Conservation (phyloP, 2,888 invertebrate genomes). For the Hirtodrosophila trivittata region DNA sequence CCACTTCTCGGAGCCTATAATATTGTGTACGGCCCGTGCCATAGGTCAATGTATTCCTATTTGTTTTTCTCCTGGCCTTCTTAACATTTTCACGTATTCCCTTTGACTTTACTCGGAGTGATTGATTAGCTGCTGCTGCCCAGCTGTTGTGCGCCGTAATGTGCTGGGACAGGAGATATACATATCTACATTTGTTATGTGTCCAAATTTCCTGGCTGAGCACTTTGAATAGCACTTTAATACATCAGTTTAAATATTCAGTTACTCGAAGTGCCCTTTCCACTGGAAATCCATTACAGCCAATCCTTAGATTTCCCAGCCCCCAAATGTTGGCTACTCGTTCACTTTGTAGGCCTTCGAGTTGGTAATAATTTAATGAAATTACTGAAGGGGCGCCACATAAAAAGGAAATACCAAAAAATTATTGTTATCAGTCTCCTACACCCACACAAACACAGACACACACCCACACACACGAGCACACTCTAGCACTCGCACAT, state of each 20-base stretch:
- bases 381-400: slow-evolving; percentile 38
- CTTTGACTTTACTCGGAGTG: slow-evolving; percentile 32
- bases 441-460: slow-evolving; percentile 25
- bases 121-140: slow-evolving; percentile 56
- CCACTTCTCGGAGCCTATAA: slow-evolving; percentile 27
- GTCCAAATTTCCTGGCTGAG: background rate
- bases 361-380: slow-evolving; percentile 52
- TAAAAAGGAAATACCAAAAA: slow-evolving; percentile 42
- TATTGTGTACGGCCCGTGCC: slow-evolving; percentile 25
- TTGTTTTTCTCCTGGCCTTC: slow-evolving; percentile 18
- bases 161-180: background rate
- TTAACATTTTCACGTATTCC: background rate
- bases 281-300: background rate
- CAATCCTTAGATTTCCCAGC: background rate
- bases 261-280: no score
- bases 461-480: slow-evolving; percentile 1
- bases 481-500: background rate
- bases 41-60: slow-evolving; percentile 44
- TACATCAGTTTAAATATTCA: no score
- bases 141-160: slow-evolving; percentile 23
- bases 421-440: slow-evolving; percentile 57
- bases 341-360: slow-evolving; percentile 5
- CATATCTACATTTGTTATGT: background rate
- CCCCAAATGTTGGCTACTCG: background rate
- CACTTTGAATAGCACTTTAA: no score